Base-by-base conservation (phyloP, 2,113 vertebrate species). In the Corythaixoides concolor region DNA sequence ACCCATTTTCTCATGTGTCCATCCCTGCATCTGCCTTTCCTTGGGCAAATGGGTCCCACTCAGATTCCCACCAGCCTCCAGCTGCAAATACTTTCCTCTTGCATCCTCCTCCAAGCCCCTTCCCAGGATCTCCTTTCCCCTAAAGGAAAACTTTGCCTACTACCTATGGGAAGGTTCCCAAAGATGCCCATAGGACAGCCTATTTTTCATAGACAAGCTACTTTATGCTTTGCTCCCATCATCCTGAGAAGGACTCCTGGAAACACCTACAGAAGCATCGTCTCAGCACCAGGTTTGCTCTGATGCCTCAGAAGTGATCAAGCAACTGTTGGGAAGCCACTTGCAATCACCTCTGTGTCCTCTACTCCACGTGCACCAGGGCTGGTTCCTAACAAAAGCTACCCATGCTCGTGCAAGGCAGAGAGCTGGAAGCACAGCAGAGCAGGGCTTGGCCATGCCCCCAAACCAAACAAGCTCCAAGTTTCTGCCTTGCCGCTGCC, bases 1-100 rank as follows among this genome's bases (percentile, higher is more conserved):
- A 49, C 32, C 22, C 22, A 10, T 22, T 59, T 85, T 24, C 43
- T 50, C 35, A 53, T 3, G 5, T 32, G 4, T 8, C 8, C 22
- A 47, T 53, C 49, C 23, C 7, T 33, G 24, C 35, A 41, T 23
- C 23, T 50, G 28, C 35, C 41, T n/a, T 60, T 78, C 41, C 60
- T 27, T 0, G 0, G 10, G 26, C 32, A 60, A 52, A 62, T 2
- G 4, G 12, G 33, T 17, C 20, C 49, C 5, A 1, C 14, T 63
- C 15, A 55, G 37, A 66, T 21, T 39, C 37, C 37, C n/a, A 37
- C 32, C 39, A 66, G 11, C 8, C 27, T 75, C 67, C 67, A 89
- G 21, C 15, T 91, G 53, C 58, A 76, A 22, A 66, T 23, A 45
- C 2, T 56, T 23, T 15, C 10, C 14, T 47, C 28, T 26, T 50